Evolutionary conservation across 2,113 vertebrate genomes (phyloP).

Genomic region (Hyperopisus bebe): DNA sequence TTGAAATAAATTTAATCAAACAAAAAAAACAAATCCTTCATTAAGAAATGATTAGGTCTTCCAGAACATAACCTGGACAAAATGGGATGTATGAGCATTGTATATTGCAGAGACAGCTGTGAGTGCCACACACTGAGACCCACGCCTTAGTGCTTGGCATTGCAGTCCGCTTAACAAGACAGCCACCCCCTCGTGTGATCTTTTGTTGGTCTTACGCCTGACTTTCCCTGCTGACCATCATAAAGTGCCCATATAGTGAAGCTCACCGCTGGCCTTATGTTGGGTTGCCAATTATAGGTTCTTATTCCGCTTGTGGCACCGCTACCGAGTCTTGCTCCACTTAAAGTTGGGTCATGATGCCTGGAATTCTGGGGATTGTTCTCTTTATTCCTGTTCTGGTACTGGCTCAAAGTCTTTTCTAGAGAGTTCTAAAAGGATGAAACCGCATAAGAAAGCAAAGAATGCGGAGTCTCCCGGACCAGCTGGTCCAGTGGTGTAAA

Average conservation of each 20-base stretch:
- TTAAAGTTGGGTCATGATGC: conserved; percentile 2
- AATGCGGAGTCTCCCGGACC: not conserved
- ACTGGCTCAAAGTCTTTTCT: not conserved
- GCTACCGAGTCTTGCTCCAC: not conserved
- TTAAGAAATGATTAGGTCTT: not conserved
- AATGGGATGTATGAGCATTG: not conserved
- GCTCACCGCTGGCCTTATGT: not conserved
- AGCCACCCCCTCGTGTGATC: not conserved
- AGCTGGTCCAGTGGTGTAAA: not conserved
- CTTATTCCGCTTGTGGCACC: not conserved
- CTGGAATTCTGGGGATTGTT: not conserved
- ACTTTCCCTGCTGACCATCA: not conserved
- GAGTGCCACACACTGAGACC: not conserved
- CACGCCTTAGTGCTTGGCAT: not conserved
- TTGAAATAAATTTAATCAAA: not conserved
- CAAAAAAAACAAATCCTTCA: not conserved
- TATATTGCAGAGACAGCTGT: not conserved
- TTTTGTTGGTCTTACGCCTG: not conserved
- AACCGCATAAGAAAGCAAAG: not conserved
- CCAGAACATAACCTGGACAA: not conserved
- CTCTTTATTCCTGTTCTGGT: not conserved
- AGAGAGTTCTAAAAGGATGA: not conserved
- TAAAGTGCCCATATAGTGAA: not conserved
- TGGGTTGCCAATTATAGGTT: not conserved
- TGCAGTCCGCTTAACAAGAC: not conserved